Evolutionary conservation across 2,797 vertebrate species (phyloP), one percentile per base, ranked within the genome.

Genomic region (Serranus cabrilla): DNA sequence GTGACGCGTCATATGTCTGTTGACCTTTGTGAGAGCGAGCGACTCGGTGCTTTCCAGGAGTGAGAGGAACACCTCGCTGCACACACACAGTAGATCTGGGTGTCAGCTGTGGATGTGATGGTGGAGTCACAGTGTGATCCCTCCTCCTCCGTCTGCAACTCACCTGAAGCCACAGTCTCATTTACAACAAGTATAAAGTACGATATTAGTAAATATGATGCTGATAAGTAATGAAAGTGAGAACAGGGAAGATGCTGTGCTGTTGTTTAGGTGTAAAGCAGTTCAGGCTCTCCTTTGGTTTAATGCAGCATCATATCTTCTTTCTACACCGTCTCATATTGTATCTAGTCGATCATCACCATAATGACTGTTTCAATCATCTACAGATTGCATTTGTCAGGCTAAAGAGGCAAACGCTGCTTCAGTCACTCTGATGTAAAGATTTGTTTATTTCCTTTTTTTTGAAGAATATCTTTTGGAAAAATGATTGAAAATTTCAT

Each of bases 1-100:
- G 34, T 37, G 55, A 74, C 77, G 61, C 56, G 65, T 71, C 83
- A 71, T 74, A 66, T 69, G 82, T 80, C 69, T 80, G 68, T 70
- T 76, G 81, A 71, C 82, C 73, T 83, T 76, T 71, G 55, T 27
- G 50, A 61, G 65, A 74, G 14, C 20, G 49, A 76, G 71, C n/a
- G 7, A 4, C 62, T 49, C 51, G 16, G 20, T 25, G 51, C 65
- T 82, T 55, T 88, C 67, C 5, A 77, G 80, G 78, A 86, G 56
- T 51, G 52, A 2, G 43, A 61, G 39, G 62, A 84, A 42, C 39
- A 18, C 40, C 71, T 64, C 7, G 17, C 71, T 57, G 37, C 27
- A 56, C 51, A 58, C 21, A 40, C 23, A 46, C 49, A 25, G 55
- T 59, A 7, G 58, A 11, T 55, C 42, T 58, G 43, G 65, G 55